Percentiles rank a stretch among this genome's conserved stretches.
Conservation (phyloP, 1,140 invertebrate species). For the Bombus polaris region DNA sequence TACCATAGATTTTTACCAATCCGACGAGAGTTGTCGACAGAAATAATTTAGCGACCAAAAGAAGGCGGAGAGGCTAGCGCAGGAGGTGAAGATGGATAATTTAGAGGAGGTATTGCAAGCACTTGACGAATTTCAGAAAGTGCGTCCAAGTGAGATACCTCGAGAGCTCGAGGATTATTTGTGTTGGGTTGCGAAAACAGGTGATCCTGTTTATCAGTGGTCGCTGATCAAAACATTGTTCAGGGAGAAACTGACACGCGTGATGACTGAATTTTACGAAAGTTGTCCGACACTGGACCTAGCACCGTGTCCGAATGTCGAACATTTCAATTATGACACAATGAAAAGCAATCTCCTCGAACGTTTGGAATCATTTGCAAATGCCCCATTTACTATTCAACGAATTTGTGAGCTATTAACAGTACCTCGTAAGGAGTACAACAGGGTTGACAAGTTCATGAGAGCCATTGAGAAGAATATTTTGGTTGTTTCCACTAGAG, state of each 20-base stretch:
- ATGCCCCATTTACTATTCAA: conserved; percentile 98
- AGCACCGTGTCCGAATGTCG: conserved; percentile 93
- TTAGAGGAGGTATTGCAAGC: conserved; percentile 92
- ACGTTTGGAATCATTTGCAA: conserved; percentile 91
- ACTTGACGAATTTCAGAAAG: conserved; percentile 92
- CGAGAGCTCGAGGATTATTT: conserved; percentile 95
- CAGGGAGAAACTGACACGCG: conserved; percentile 92
- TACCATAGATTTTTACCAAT: conserved; percentile 5
- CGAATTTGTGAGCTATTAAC: conserved; percentile 96
- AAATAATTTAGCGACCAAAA: conserved; percentile 29
- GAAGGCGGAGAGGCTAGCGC: conserved; percentile 39
- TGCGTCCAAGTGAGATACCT: conserved; percentile 92
- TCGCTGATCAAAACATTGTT: conserved; percentile 92
- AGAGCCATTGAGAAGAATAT: conserved; percentile 97
- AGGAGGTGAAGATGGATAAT: conserved; percentile 87
- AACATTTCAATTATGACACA: conserved; percentile 94
- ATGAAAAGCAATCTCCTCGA: conserved; percentile 94
- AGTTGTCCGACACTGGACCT: conserved; percentile 89
- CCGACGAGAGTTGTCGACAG: conserved; percentile 3
- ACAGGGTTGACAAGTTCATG: conserved; percentile 97
- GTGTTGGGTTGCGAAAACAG: conserved; percentile 94
- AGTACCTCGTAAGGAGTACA: conserved; percentile 96
- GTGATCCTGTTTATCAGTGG: conserved; percentile 97
- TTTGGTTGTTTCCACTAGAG: conserved; percentile 96
- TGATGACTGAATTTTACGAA: conserved; percentile 94